Percentiles rank a stretch among this genome's conserved stretches.
phyloP scores from a whole-genome alignment of 1,140 invertebrate genomes.

The Drosophila sechellia region DNA sequence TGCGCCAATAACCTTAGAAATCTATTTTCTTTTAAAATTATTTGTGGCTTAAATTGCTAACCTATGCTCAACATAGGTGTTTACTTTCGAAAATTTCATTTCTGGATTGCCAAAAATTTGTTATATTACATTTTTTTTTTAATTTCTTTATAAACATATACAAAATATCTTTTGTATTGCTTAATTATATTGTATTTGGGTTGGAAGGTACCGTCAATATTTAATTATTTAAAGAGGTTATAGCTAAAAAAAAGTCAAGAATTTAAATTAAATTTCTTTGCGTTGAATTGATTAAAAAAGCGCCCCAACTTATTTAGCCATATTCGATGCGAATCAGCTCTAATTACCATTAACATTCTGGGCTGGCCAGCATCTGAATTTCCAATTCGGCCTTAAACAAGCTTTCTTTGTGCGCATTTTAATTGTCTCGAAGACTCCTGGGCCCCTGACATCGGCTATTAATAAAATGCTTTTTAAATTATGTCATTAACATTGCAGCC shows the following conservation, averaged over 20 bases:
- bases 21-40: background rate
- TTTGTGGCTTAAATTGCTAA: background rate
- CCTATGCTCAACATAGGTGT: too few relatives aligned
- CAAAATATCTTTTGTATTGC: too few relatives aligned
- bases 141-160: too few relatives aligned
- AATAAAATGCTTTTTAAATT: slow-evolving; percentile 78
- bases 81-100: too few relatives aligned
- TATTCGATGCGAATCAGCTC: slow-evolving; percentile 33
- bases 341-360: slow-evolving; percentile 59
- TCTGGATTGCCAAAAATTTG: too few relatives aligned
- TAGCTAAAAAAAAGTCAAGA: too few relatives aligned
- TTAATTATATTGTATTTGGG: too few relatives aligned
- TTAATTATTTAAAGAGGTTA: too few relatives aligned
- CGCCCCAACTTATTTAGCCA: slow-evolving; percentile 20
- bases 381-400: slow-evolving; percentile 47
- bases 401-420: slow-evolving; percentile 42
- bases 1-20: background rate
- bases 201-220: too few relatives aligned
- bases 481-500: slow-evolving; percentile 79
- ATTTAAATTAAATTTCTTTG: background rate
- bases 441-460: slow-evolving; percentile 58
- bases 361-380: slow-evolving; percentile 56
- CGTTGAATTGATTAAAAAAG: slow-evolving; percentile 7
- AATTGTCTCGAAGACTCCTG: slow-evolving; percentile 22
- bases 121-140: too few relatives aligned